Evolutionary conservation across 2,888 invertebrate species (phyloP), one percentile per base, ranked within the genome.

Genomic region (Lacanobia wlatinum): DNA sequence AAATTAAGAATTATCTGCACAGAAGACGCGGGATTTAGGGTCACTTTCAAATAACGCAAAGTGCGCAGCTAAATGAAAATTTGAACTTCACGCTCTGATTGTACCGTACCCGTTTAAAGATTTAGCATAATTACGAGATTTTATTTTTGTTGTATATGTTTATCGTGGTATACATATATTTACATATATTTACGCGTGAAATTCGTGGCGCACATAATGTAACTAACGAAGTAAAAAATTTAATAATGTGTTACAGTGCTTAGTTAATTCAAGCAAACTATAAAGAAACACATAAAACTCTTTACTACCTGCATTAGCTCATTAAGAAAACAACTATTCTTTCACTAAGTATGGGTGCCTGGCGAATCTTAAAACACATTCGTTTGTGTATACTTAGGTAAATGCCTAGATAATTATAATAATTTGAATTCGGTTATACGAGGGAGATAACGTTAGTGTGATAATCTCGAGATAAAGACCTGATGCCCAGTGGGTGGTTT

Each of bases 1-100:
- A 95, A 95, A 95, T 95, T 92, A 93, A 94, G 93, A 94, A 93
- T 93, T 93, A 94, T 94, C 95, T 94, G 92, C 88, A 88, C 90
- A 87, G 91, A 90, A 92, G 93, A 93, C 91, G 88, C 88, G 84
- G 90, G 91, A 91, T 92, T 93, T 91, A 92, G 92, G 93, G 91
- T 90, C 90, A 92, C 92, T 92, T 93, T 92, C 89, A 89, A 90
- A 92, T 90, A 90, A 90, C 89, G 90, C 88, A 85, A 89, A 90
- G 87, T 87, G 90, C 84, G 77, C 84, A 70, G 89, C 90, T 87
- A 91, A 92, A 93, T 92, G 90, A 92, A 92, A 92, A 91, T 92
- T 90, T 90, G 87, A 90, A 91, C 89, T 91, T 92, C 90, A 92
- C 90, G 92, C 91, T 88, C 91, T 90, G 91, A 90, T 93, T 92